Evolutionary conservation across 2,888 invertebrate genomes (phyloP), one percentile per base, ranked within the genome.

Genomic region (Machimus rusticus): DNA sequence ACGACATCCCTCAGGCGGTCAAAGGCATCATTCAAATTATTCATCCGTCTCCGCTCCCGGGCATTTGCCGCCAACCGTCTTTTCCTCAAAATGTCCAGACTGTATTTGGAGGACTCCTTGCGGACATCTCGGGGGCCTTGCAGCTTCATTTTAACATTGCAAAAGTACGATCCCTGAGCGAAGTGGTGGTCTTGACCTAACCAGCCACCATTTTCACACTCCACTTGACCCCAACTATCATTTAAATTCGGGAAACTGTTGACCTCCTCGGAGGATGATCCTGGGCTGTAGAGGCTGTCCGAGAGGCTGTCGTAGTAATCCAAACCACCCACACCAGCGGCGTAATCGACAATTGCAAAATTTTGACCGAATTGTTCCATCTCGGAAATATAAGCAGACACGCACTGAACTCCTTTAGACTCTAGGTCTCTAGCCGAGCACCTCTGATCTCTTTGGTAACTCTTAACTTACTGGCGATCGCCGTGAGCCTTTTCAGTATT

Each of bases 11-110:
- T 93, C 6, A 96, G 92, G 87, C 95, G 91, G 92, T 96, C 96
- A 90, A 96, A 96, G 0, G 96, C 96, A 89, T 95, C 95, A 91
- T 96, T 96, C 51, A 96, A 92, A 19, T 95, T 95, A 91, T 95
- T 95, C 96, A 96, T 96, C 57, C 96, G 93, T 82, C 95, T 93
- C 81, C 96, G 92, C 91, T 96, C 96, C 1, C 96, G 93, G 0
- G 96, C 96, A 91, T 96, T 96, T 1, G 96, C 96, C 1, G 96
- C 96, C 78, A 96, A 92, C 37, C 96, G 93, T 31, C 96, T 93
- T 3, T 66, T 66, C 66, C 66, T 2, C 66, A 66, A 66, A 66
- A 66, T 66, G 1, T 66, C 66, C n/a, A 23, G 12, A 12, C 66
- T 23, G 66, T 66, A 66, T 3, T 23, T 66, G 6, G 66, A 28